These are phyloP conservation scores for Matsumurasca onukii DNA, from an alignment of 1,140 invertebrate genomes.

Conservation along the genomic window DNA sequence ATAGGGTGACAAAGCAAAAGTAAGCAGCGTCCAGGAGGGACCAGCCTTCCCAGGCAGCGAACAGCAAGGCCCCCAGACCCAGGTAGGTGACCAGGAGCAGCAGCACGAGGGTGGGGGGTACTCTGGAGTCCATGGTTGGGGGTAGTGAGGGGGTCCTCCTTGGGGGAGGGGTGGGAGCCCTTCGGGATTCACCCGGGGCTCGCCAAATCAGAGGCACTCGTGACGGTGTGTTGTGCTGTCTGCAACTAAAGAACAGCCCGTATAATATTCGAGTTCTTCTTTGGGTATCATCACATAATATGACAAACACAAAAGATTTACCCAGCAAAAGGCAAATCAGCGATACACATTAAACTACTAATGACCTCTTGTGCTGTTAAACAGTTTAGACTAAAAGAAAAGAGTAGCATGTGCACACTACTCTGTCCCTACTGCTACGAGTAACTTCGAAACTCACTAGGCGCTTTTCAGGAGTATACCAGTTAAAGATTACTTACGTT, in stretches of 20 bases:
- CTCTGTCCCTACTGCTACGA: no score
- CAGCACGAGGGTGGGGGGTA: constrained; percentile 71
- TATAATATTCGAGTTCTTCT: no score
- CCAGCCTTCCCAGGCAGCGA: constrained; percentile 74
- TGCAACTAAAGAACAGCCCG: constrained; percentile 54
- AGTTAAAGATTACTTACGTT: constrained; percentile 9
- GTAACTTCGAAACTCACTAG: no score
- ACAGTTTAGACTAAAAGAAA: no score
- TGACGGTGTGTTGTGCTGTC: constrained; percentile 68
- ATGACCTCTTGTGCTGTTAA: no score
- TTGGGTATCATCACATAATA: no score
- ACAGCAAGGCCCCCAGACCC: constrained; percentile 67
- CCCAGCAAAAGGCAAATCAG: no score
- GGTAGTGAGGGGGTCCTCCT: constrained; percentile 44
- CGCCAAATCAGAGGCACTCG: constrained; percentile 66
- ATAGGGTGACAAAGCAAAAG: constrained; percentile 85
- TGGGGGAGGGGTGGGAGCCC: constrained; percentile 31
- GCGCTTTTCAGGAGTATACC: no score
- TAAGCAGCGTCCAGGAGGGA: constrained; percentile 80
- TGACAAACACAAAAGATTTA: no score
- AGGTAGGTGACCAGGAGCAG: constrained; percentile 69
- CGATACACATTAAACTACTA: no score
- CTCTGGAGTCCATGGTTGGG: constrained; percentile 51
- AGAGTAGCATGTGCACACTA: no score
- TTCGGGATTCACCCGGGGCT: constrained; percentile 30